Percentiles rank a stretch among this genome's conserved stretches.
Conservation (phyloP, 92 coral and sea anemone species). For the Diadumene lineata region DNA sequence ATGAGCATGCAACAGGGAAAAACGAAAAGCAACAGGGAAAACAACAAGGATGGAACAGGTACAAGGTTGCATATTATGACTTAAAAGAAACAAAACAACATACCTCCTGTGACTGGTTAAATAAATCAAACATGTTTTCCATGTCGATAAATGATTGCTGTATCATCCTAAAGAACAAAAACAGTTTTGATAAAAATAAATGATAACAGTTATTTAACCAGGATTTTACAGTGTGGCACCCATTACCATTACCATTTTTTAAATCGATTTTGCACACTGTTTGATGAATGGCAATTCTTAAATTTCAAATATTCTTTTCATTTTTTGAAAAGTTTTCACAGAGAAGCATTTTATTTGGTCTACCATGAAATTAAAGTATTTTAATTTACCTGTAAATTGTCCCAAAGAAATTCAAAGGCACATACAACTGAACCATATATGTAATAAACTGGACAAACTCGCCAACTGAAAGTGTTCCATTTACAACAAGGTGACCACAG, state of each 20-base stretch:
- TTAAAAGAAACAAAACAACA: not conserved
- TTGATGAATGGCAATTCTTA: too few relatives aligned
- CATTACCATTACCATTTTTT: too few relatives aligned
- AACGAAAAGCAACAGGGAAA: too few relatives aligned
- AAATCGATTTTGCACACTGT: too few relatives aligned
- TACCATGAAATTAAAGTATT: too few relatives aligned
- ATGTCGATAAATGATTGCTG: constrained; percentile 96
- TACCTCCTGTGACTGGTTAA: constrained; percentile 85
- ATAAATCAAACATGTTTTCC: constrained; percentile 98
- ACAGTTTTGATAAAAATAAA: not conserved
- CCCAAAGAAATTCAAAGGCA: constrained; percentile 92
- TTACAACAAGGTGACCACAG: constrained; percentile 81
- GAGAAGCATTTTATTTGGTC: too few relatives aligned
- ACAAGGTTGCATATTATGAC: too few relatives aligned
- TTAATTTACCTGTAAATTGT: constrained; percentile 98
- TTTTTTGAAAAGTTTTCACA: too few relatives aligned
- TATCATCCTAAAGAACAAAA: constrained; percentile 59
- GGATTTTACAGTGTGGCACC: too few relatives aligned
- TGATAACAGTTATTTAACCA: constrained; percentile 1
- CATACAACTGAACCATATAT: constrained; percentile 84
- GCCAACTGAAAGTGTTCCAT: constrained; percentile 88
- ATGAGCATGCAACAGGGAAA: too few relatives aligned
- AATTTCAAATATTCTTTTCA: too few relatives aligned
- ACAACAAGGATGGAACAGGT: too few relatives aligned
- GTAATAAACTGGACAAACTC: constrained; percentile 89